Percentiles rank a stretch among this genome's conserved stretches.
phyloP scores from a whole-genome alignment of 2,797 vertebrate genomes.

The Rachycentron canadum region DNA sequence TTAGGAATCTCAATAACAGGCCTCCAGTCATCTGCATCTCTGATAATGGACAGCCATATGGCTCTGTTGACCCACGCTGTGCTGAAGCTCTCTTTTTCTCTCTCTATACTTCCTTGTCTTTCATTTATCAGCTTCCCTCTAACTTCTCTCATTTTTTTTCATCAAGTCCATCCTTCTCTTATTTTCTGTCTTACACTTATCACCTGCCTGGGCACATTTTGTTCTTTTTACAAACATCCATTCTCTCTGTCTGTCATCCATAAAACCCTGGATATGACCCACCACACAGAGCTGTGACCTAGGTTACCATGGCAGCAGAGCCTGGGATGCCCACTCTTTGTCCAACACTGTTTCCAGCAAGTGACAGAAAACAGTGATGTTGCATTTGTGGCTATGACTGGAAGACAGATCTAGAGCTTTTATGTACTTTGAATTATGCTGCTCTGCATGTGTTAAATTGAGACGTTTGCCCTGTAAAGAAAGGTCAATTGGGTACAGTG shows the following conservation, averaged over 20 bases:
- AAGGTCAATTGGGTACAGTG: slow-evolving; percentile 20
- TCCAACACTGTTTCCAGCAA: slow-evolving; percentile 71
- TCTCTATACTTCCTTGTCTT: slow-evolving; percentile 57
- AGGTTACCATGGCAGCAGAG: slow-evolving; percentile 85
- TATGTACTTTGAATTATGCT: slow-evolving; percentile 25
- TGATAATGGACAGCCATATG: slow-evolving; percentile 91
- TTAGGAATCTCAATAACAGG: slow-evolving; percentile 90
- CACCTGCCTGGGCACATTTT: slow-evolving; percentile 58
- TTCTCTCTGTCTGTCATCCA: slow-evolving; percentile 53
- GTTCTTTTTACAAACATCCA: slow-evolving; percentile 49
- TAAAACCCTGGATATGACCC: slow-evolving; percentile 81
- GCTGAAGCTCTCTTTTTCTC: slow-evolving; percentile 69
- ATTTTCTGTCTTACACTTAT: slow-evolving; percentile 56
- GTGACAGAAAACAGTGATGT: slow-evolving; percentile 74
- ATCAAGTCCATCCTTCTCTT: slow-evolving; percentile 44
- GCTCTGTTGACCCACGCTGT: slow-evolving; percentile 89
- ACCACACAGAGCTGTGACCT: slow-evolving; percentile 78
- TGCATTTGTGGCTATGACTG: slow-evolving; percentile 53
- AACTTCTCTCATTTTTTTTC: slow-evolving; percentile 60
- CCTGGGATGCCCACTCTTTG: slow-evolving; percentile 77
- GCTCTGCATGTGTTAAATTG: slow-evolving; percentile 35
- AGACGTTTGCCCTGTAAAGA: slow-evolving; percentile 20
- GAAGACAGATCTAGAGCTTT: slow-evolving; percentile 46
- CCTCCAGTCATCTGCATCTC: slow-evolving; percentile 89
- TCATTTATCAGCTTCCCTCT: slow-evolving; percentile 45